These are phyloP conservation scores for Zelleria hepariella DNA, from an alignment of 2,888 invertebrate species.

Conservation along the genomic window DNA sequence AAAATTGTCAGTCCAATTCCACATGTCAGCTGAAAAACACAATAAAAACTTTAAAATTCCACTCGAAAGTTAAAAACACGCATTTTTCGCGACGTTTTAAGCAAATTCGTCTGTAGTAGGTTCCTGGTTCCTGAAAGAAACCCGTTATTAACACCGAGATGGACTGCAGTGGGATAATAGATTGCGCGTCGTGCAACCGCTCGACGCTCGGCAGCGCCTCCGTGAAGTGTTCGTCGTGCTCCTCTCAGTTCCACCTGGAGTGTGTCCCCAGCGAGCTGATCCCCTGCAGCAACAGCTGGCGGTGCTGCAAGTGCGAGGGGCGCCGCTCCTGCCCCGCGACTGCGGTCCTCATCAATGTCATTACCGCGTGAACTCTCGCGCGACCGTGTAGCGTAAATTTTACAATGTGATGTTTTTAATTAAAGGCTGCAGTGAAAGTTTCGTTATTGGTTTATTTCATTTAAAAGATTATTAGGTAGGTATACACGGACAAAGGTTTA, in stretches of 20 bases:
- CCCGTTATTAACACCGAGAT: not conserved
- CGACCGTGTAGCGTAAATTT: too few species aligned
- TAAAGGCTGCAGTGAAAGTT: not conserved
- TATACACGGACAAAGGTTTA: too few species aligned
- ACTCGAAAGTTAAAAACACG: not conserved
- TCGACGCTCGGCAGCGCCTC: constrained; percentile 49
- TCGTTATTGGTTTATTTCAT: too few species aligned
- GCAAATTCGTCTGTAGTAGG: not conserved
- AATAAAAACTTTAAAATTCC: not conserved
- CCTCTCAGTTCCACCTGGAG: constrained; percentile 50
- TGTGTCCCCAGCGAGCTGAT: constrained; percentile 39
- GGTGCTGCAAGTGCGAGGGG: constrained; percentile 38
- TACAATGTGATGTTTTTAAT: not conserved
- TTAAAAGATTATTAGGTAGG: too few species aligned
- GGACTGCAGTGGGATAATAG: not conserved
- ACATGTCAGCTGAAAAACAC: not conserved
- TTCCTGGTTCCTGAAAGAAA: too few species aligned
- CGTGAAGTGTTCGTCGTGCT: constrained; percentile 50
- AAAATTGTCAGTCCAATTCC: not conserved
- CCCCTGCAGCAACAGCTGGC: constrained; percentile 43
- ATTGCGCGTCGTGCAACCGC: constrained; percentile 45
- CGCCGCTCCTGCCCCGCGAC: not conserved
- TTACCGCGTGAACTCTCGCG: not conserved
- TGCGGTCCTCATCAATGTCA: not conserved
- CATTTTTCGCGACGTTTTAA: not conserved